A percentile compares a stretch with the other conserved stretches of the same genome.
Conservation (phyloP, 1,140 invertebrate species). For the Musca domestica region DNA sequence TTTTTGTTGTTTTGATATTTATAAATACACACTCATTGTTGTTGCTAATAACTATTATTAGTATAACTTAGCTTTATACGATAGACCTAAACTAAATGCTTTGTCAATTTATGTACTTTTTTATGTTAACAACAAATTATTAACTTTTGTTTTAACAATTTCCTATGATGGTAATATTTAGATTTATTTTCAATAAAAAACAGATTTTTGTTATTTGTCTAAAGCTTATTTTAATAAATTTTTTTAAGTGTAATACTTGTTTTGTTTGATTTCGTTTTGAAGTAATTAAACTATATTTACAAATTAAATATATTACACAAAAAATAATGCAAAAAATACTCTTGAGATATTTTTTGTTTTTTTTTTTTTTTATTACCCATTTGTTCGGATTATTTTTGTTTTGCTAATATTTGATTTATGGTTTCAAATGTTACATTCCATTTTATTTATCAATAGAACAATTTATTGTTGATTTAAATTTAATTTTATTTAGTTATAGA, state of each 20-base stretch:
- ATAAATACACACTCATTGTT: not conserved
- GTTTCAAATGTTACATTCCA: too few species aligned
- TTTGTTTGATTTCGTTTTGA: not conserved
- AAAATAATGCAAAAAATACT: too few species aligned
- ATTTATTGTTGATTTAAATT: not conserved
- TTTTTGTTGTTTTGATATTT: not conserved
- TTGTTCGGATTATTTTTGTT: too few species aligned
- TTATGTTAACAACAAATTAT: constrained; percentile 3
- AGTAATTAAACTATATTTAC: not conserved
- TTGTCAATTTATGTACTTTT: not conserved
- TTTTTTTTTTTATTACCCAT: too few species aligned
- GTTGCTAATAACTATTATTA: not conserved
- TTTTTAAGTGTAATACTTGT: not conserved
- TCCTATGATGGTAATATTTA: not conserved
- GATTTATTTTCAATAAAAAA: not conserved
- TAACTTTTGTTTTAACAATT: not conserved
- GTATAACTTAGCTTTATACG: not conserved
- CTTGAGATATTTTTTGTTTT: too few species aligned
- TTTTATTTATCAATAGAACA: not conserved
- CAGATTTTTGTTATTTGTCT: not conserved
- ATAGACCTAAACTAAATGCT: not conserved
- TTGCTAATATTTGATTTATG: too few species aligned
- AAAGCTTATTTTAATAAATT: not conserved
- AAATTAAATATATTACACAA: constrained; percentile 5
- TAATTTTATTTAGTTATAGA: not conserved